A percentile compares a stretch with the other conserved stretches of the same genome.
Evolutionary conservation across 2,888 invertebrate genomes (phyloP).

Genomic region (Mechanitis messenoides): DNA sequence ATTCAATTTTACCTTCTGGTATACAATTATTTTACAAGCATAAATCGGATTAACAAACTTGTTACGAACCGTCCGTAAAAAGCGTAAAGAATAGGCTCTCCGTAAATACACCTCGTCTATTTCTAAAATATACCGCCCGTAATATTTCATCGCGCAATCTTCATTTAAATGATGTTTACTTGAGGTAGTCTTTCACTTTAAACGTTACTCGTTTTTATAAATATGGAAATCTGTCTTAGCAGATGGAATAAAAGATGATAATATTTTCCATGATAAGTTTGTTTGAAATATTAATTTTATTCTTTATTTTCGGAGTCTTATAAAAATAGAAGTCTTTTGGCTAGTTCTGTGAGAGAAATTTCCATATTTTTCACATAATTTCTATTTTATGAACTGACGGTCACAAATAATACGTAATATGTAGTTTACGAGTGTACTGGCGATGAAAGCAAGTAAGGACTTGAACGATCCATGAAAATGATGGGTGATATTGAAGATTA

Average conservation of each 20-base stretch:
- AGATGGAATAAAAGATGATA: constrained; percentile 12
- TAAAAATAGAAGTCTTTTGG: constrained; percentile 14
- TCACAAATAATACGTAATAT: constrained; percentile 50
- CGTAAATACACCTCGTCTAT: constrained; percentile 17
- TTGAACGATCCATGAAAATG: constrained; percentile 53
- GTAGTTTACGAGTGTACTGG: constrained; percentile 48
- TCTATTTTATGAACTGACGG: constrained; percentile 49
- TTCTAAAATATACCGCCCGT: constrained; percentile 20
- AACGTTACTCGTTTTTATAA: constrained; percentile 20
- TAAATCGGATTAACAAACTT: constrained; percentile 2
- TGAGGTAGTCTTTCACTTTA: constrained; percentile 20
- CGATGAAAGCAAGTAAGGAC: constrained; percentile 27
- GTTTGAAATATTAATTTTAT: constrained; percentile 9
- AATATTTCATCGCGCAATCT: constrained; percentile 23
- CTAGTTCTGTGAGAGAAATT: constrained; percentile 37
- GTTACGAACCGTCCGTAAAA: constrained; percentile 3
- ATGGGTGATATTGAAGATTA: constrained; percentile 36
- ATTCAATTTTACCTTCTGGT: neutral
- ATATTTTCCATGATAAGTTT: constrained; percentile 9
- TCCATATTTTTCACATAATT: constrained; percentile 52
- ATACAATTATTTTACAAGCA: constrained; percentile 2
- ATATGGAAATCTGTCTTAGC: constrained; percentile 18
- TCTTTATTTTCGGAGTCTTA: constrained; percentile 5
- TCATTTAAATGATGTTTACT: constrained; percentile 23
- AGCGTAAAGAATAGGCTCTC: neutral